These are phyloP conservation scores for Lucinisca nassula DNA, from an alignment of 2,888 invertebrate genomes.

Conservation along the genomic window DNA sequence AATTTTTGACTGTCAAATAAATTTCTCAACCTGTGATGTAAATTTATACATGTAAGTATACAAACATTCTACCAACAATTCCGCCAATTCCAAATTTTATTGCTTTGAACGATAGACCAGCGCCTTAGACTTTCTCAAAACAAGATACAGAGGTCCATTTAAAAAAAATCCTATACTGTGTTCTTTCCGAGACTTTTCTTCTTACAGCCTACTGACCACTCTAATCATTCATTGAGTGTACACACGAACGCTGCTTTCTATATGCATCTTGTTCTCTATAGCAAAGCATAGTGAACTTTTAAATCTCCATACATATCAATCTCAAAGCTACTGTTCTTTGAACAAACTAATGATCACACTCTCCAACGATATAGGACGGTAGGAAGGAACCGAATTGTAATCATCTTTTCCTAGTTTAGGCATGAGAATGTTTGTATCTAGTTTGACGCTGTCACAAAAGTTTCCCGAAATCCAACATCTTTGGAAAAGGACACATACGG, in stretches of 20 bases:
- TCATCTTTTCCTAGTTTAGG: background rate
- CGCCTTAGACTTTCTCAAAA: conserved; percentile 18
- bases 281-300: background rate
- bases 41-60: background rate
- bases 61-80: conserved; percentile 6
- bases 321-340: background rate
- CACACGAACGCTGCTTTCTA: conserved; percentile 8
- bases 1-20: conserved; percentile 1
- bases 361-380: background rate
- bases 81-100: background rate
- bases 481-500: background rate
- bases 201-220: background rate
- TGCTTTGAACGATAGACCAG: conserved; percentile 2
- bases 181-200: background rate
- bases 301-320: background rate
- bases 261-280: conserved; percentile 10
- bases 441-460: background rate
- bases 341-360: background rate
- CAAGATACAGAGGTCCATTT: conserved; percentile 15
- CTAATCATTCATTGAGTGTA: background rate
- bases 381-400: background rate
- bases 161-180: background rate
- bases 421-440: background rate
- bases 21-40: background rate
- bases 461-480: background rate